Evolutionary conservation across 2,113 vertebrate species (phyloP).

Genomic region (Antechinus stuartii): DNA sequence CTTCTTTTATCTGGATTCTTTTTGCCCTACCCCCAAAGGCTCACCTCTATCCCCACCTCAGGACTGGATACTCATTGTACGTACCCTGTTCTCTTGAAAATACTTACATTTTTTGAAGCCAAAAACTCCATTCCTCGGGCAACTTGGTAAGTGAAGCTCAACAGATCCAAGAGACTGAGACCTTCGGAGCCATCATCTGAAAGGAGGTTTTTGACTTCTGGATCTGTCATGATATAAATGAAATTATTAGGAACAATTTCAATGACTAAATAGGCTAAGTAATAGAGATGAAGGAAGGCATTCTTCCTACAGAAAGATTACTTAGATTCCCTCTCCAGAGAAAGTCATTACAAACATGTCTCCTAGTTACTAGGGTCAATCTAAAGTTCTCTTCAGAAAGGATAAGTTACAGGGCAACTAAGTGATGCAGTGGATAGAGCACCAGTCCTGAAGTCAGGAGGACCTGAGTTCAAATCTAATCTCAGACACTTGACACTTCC

Average conservation of each 20-base stretch:
- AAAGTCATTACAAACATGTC: neutral
- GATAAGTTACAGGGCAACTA: neutral
- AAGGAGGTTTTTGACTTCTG: slow-evolving; percentile 92
- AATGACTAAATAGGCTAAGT: neutral
- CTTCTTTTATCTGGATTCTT: neutral
- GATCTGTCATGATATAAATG: slow-evolving; percentile 82
- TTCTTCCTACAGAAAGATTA: neutral
- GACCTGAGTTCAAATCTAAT: too few relatives aligned
- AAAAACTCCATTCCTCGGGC: slow-evolving; percentile 98
- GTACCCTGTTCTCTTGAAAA: neutral
- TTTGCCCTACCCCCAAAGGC: neutral
- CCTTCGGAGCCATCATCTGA: slow-evolving; percentile 91
- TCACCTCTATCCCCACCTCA: neutral
- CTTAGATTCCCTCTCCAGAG: neutral
- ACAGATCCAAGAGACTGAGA: slow-evolving; percentile 93
- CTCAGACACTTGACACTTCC: too few relatives aligned
- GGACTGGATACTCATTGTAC: neutral
- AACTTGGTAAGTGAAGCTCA: slow-evolving; percentile 98
- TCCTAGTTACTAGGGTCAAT: neutral
- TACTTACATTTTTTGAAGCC: slow-evolving; percentile 97
- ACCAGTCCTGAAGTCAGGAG: too few relatives aligned
- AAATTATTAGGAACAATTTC: neutral
- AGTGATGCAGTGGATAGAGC: too few relatives aligned
- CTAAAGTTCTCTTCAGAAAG: neutral
- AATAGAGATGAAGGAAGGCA: neutral